A percentile compares a stretch with the other conserved stretches of the same genome.
These are phyloP conservation scores for Heterochromis multidens DNA, from an alignment of 2,113 vertebrate species.

Conservation along the genomic window DNA sequence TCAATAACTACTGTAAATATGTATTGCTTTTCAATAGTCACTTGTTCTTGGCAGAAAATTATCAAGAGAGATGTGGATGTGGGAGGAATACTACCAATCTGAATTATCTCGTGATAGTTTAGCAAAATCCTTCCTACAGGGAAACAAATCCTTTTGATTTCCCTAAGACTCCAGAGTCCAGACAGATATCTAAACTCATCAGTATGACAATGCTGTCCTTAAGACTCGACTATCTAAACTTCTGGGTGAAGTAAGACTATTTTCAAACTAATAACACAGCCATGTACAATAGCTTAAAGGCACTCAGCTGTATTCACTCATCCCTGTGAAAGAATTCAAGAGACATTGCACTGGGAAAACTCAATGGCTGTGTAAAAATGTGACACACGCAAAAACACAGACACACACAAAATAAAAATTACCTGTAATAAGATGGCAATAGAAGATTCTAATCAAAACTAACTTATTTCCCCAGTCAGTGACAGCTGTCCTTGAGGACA, in stretches of 20 bases:
- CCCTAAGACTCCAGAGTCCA: background rate
- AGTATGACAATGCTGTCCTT: background rate
- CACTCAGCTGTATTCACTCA: background rate
- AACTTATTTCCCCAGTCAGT: background rate
- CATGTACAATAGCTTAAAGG: background rate
- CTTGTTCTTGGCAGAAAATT: background rate
- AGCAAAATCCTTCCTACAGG: background rate
- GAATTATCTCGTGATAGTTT: background rate
- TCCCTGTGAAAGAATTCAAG: background rate
- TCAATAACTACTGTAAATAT: background rate
- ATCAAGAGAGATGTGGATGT: background rate
- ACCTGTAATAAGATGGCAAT: background rate
- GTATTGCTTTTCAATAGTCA: background rate
- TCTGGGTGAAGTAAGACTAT: background rate
- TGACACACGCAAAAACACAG: background rate
- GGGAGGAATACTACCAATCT: background rate
- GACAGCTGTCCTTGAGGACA: background rate
- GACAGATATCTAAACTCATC: background rate
- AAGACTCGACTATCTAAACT: background rate
- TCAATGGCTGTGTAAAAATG: background rate
- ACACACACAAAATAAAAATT: background rate
- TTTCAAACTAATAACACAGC: background rate
- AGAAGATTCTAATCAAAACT: background rate
- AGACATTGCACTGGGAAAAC: background rate
- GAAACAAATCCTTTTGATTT: background rate